These are phyloP conservation scores for Gymnoscopelus braueri DNA, from an alignment of 2,797 vertebrate species.

Conservation along the genomic window DNA sequence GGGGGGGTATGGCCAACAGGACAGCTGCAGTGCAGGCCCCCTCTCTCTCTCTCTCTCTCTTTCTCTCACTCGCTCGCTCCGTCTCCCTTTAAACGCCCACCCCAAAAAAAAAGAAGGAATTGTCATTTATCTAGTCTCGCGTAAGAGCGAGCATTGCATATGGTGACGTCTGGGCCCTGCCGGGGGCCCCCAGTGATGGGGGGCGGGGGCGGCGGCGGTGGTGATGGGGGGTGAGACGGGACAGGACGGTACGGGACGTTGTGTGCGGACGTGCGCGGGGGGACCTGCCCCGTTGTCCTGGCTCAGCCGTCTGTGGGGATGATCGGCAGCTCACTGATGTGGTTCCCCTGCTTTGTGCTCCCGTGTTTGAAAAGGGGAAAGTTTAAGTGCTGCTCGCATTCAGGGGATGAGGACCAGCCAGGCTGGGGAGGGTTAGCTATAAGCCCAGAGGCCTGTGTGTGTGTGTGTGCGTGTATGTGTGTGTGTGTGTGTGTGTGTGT, in stretches of 20 bases:
- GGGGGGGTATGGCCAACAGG: slow-evolving; percentile 87
- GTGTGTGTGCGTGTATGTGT: slow-evolving; percentile 49
- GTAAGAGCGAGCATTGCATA: slow-evolving; percentile 76
- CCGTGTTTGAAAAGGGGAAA: slow-evolving; percentile 84
- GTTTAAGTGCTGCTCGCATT: slow-evolving; percentile 84
- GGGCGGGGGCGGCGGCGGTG: slow-evolving; percentile 13
- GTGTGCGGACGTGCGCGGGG: slow-evolving; percentile 64
- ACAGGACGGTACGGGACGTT: slow-evolving; percentile 44
- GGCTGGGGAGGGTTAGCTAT: slow-evolving; percentile 69
- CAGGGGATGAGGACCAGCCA: slow-evolving; percentile 69
- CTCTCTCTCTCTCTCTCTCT: slow-evolving; percentile 49
- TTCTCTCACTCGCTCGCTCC: slow-evolving; percentile 40
- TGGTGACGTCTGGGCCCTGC: slow-evolving; percentile 39
- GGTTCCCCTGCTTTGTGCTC: slow-evolving; percentile 79
- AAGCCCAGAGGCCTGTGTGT: slow-evolving; percentile 61
- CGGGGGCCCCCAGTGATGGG: slow-evolving; percentile 29
- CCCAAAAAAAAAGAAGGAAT: slow-evolving; percentile 83
- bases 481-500: slow-evolving; percentile 33
- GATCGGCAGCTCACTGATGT: slow-evolving; percentile 78
- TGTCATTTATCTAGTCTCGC: slow-evolving; percentile 96
- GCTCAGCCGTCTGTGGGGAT: slow-evolving; percentile 77
- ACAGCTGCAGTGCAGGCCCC: slow-evolving; percentile 93
- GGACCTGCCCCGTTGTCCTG: slow-evolving; percentile 77
- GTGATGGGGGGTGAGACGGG: neutral
- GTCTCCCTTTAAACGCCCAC: slow-evolving; percentile 61